Evolutionary conservation across 2,113 vertebrate genomes (phyloP).

Genomic region (Lophius piscatorius): DNA sequence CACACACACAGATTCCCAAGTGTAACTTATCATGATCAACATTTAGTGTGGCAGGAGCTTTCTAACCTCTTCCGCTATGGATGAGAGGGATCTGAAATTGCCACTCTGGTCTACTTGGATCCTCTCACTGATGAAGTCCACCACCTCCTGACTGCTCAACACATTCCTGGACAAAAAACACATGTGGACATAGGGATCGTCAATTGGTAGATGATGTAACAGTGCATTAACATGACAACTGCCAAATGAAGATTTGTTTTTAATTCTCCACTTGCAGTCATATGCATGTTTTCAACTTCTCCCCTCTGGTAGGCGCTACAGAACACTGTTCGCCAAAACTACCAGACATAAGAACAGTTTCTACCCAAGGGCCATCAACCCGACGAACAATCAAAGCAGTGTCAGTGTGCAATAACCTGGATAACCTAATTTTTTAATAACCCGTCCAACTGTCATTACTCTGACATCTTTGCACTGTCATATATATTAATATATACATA

Average conservation of each 20-base stretch:
- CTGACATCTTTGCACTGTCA: no score
- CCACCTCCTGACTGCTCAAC: constrained; percentile 98
- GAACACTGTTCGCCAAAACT: no score
- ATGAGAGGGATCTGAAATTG: constrained; percentile 84
- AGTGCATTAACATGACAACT: not conserved
- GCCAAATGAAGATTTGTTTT: not conserved
- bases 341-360: not conserved
- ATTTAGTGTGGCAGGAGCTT: not conserved
- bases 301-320: no score
- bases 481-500: no score
- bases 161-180: constrained; percentile 88
- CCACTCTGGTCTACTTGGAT: constrained; percentile 87
- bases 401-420: no score
- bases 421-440: no score
- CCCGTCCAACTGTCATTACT: no score
- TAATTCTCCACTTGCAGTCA: not conserved
- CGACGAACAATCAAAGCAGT: not conserved
- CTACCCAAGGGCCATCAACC: not conserved
- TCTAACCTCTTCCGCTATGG: constrained; percentile 93
- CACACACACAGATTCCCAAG: no score
- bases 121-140: constrained; percentile 94
- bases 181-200: not conserved
- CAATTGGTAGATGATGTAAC: not conserved
- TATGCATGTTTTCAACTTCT: no score
- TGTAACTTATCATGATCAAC: not conserved